Conservation (phyloP, 2,888 invertebrate genomes). For the Leptothorax acervorum region DNA sequence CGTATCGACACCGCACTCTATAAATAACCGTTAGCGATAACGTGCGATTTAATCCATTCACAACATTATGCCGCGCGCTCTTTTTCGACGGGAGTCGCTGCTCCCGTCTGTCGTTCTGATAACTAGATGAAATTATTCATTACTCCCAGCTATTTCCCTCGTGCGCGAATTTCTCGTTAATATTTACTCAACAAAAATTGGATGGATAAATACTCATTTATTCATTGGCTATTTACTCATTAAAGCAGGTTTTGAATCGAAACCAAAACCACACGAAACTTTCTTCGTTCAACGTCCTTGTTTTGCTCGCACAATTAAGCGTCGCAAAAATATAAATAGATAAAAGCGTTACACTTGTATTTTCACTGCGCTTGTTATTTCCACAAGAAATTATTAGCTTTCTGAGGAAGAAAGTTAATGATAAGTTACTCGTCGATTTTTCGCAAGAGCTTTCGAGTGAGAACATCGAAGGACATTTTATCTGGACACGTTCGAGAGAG, state of each 20-base stretch:
- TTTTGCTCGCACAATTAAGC: background rate
- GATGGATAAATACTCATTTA: background rate
- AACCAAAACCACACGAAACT: background rate
- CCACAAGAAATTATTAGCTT: background rate
- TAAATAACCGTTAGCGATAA: constrained; percentile 51
- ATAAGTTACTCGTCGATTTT: background rate
- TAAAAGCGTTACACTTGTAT: background rate
- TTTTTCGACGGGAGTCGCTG: constrained; percentile 46
- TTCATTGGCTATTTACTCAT: background rate
- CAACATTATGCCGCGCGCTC: constrained; percentile 8
- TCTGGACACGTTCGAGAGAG: background rate
- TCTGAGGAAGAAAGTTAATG: background rate
- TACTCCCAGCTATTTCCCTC: background rate
- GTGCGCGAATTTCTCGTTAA: background rate
- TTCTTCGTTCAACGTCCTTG: background rate
- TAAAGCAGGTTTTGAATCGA: background rate
- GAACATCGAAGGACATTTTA: background rate
- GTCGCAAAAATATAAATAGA: background rate
- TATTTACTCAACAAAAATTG: background rate
- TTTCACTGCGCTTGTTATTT: background rate
- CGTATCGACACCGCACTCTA: constrained; percentile 46
- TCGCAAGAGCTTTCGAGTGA: background rate
- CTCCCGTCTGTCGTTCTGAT: background rate
- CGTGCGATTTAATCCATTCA: constrained; percentile 37
- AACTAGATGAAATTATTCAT: background rate